Percentiles rank a stretch among this genome's conserved stretches.
These are phyloP conservation scores for Albula glossodonta DNA, from an alignment of 2,113 vertebrate species.

Conservation along the genomic window DNA sequence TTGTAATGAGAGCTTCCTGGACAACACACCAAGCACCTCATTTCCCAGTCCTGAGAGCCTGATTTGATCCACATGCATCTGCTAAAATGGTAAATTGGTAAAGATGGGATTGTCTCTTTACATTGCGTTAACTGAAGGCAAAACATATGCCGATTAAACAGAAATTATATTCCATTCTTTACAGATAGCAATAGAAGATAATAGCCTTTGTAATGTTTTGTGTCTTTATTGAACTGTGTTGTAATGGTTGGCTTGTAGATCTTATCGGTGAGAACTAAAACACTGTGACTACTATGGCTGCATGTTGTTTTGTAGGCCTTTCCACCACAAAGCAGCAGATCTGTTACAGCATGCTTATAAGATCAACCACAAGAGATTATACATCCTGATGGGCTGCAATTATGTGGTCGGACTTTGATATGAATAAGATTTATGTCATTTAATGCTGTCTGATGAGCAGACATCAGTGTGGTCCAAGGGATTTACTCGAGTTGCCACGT, in stretches of 20 bases:
- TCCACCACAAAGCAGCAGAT: constrained; percentile 30
- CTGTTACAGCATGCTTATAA: constrained; percentile 29
- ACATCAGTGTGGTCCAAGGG: constrained; percentile 42
- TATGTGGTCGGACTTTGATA: constrained; percentile 58
- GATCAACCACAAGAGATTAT: constrained; percentile 55
- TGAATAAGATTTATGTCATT: constrained; percentile 61
- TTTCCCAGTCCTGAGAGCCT: constrained; percentile 16
- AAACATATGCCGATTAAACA: constrained; percentile 23
- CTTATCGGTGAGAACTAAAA: not conserved
- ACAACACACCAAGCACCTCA: not conserved
- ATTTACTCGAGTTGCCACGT: constrained; percentile 54
- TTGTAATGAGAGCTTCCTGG: constrained; percentile 23
- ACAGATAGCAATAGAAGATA: too few relatives aligned
- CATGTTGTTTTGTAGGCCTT: constrained; percentile 16
- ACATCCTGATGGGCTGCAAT: constrained; percentile 62
- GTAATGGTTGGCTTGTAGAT: constrained; percentile 26
- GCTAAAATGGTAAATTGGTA: constrained; percentile 36
- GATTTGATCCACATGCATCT: constrained; percentile 34
- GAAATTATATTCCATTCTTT: not conserved
- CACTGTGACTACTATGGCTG: constrained; percentile 26
- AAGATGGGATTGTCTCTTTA: constrained; percentile 30
- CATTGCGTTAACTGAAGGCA: constrained; percentile 5
- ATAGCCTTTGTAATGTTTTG: constrained; percentile 6
- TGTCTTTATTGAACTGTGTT: not conserved
- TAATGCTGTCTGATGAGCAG: constrained; percentile 56